phyloP scores from a whole-genome alignment of 2,797 vertebrate genomes.

The Sylvilagus floridanus region DNA sequence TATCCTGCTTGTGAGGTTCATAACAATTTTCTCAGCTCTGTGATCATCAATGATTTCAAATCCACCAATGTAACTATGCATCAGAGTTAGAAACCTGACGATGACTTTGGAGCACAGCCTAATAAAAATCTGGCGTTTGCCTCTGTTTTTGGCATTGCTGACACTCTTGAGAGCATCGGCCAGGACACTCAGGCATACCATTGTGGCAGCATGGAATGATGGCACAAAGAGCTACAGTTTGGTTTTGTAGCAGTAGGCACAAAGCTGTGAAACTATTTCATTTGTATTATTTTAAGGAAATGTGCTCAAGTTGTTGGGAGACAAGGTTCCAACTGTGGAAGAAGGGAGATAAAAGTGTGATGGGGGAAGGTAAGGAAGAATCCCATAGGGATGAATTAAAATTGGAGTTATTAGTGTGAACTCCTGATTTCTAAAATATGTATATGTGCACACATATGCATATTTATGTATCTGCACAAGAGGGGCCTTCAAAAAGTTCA shows the following conservation, averaged over 20 bases:
- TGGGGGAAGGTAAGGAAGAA: background rate
- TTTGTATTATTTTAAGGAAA: background rate
- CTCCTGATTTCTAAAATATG: background rate
- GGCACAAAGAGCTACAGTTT: background rate
- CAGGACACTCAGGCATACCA: too few species aligned
- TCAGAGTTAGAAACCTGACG: too few species aligned
- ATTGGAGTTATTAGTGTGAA: background rate
- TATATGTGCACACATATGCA: background rate
- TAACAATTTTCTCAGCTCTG: too few species aligned
- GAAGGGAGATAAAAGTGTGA: background rate
- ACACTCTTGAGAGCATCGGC: too few species aligned
- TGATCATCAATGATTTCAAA: too few species aligned
- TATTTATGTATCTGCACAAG: background rate
- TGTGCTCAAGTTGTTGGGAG: background rate
- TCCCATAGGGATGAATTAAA: background rate
- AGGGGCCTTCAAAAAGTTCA: too few species aligned
- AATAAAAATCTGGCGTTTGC: too few species aligned
- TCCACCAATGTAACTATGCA: too few species aligned
- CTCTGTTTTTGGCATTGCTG: too few species aligned
- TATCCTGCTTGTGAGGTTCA: too few species aligned
- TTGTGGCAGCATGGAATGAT: too few species aligned
- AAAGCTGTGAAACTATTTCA: conserved; percentile 19
- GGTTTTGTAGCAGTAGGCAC: background rate
- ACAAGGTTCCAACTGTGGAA: background rate
- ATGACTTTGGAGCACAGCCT: too few species aligned